Percentiles rank a stretch among this genome's conserved stretches.
These are phyloP conservation scores for Temnothorax curvispinosus DNA, from an alignment of 1,140 invertebrate species.

Conservation along the genomic window DNA sequence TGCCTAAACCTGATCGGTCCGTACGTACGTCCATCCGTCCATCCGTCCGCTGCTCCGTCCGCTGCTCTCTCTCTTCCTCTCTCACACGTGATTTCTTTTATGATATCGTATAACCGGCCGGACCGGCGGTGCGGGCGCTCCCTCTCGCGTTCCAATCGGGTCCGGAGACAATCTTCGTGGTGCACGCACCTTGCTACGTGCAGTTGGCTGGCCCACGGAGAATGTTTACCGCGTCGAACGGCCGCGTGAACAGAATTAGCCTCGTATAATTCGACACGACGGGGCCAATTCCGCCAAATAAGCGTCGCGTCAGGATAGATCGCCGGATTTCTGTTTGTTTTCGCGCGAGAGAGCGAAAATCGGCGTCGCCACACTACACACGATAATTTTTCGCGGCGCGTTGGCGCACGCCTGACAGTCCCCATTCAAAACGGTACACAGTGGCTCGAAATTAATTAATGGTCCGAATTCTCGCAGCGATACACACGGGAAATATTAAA, in stretches of 20 bases:
- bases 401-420: constrained; percentile 41
- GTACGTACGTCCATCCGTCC: constrained; percentile 75
- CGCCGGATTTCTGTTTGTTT: constrained; percentile 57
- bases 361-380: constrained; percentile 28
- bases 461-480: constrained; percentile 47
- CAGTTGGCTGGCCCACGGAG: background rate
- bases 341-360: constrained; percentile 39
- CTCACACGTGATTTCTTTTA: constrained; percentile 82
- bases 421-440: constrained; percentile 51
- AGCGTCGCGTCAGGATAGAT: constrained; percentile 32
- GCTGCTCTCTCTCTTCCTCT: constrained; percentile 73
- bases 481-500: constrained; percentile 61
- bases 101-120: constrained; percentile 84
- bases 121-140: constrained; percentile 73
- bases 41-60: constrained; percentile 62
- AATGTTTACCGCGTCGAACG: constrained; percentile 14
- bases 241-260: constrained; percentile 22
- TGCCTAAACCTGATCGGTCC: constrained; percentile 84
- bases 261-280: constrained; percentile 41
- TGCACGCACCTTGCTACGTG: constrained; percentile 36
- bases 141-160: constrained; percentile 53
- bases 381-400: constrained; percentile 57
- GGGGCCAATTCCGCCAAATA: constrained; percentile 36
- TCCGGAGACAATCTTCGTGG: constrained; percentile 45
- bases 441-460: constrained; percentile 59